Base-by-base conservation (phyloP, 2,113 vertebrate species). In the Albula glossodonta region DNA sequence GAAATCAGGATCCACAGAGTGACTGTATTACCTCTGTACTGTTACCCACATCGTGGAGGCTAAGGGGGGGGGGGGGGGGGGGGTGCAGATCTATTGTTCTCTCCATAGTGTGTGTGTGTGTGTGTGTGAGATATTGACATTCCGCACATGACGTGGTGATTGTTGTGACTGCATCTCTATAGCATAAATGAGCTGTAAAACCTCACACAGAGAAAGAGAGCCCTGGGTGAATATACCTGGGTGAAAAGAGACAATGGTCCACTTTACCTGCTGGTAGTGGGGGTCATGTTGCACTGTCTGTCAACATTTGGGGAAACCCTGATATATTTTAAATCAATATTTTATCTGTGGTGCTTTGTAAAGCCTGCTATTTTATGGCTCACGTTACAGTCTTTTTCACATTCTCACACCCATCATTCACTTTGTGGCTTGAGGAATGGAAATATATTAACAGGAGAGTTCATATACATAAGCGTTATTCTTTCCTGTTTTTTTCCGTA, bases 121-220 rank as follows among this genome's bases (percentile, higher is more conserved):
- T 82, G 82, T 83, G 83, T 87, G 86, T 82, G 52, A 79, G 80
- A 63, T 87, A 19, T 17, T 60, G 57, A 83, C 77, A 41, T 83
- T 86, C 51, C 15, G 19, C 11, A 15, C 19, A 78, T 81, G 57
- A 77, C 60, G 74, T 19, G 3, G 13, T 82, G 53, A 31, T 82
- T 81, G 80, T 81, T 81, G 49, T 81, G 80, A 81, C 49, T 81
- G 51, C 49, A 52, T 41, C 51, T 49, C 51, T 81, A 49, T n/a
- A 5, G 80, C 50, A 51, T 19, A 81, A 81, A 81, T 81, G 80
- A 81, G 50, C 49, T 81, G 80, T 81, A 19, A 52, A 51, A 19
- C 80, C 80, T 41, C 31, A 41, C 31, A 41, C 31, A 41, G 31
- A 41, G 31, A 41, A 41, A 41, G 31, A 41, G 31, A 41, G 8